Evolutionary conservation across 2,797 vertebrate genomes (phyloP).

Genomic region (Paramormyrops hopkinsi): DNA sequence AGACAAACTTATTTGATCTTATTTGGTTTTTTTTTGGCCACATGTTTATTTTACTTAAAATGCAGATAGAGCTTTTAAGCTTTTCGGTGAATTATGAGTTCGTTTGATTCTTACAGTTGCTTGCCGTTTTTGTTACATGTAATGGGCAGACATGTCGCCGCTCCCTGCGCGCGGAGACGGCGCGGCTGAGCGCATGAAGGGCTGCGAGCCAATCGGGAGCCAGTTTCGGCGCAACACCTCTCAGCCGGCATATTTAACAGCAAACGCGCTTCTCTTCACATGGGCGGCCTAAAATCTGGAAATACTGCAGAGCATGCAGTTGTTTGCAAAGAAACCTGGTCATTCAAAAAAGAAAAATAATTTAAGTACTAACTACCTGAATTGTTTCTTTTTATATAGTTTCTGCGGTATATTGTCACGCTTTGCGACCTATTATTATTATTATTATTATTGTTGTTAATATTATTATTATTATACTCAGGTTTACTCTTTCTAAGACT

Average conservation of each 20-base stretch:
- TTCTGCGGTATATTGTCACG: not conserved
- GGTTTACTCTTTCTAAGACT: not conserved
- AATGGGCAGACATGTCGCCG: not conserved
- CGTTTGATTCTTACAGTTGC: not conserved
- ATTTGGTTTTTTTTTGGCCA: not conserved
- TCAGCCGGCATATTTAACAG: slow-evolving; percentile 15
- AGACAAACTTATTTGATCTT: not conserved
- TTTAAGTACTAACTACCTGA: not conserved
- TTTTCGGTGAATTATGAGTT: not conserved
- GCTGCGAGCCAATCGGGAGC: slow-evolving; percentile 53
- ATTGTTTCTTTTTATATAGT: not conserved
- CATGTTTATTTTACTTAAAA: not conserved
- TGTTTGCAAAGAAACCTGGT: not conserved
- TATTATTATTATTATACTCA: not conserved
- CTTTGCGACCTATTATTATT: not conserved
- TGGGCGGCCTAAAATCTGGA: not conserved
- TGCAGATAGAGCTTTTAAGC: not conserved
- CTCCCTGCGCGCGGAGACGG: too few species aligned
- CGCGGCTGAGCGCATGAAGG: not conserved
- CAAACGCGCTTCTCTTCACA: not conserved
- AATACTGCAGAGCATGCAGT: not conserved
- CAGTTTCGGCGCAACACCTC: slow-evolving; percentile 54
- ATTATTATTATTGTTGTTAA: not conserved
- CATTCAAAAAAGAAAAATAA: not conserved
- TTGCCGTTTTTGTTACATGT: not conserved